These are phyloP conservation scores for Clarias macrocephalus DNA, from an alignment of 2,113 vertebrate species.

Conservation along the genomic window DNA sequence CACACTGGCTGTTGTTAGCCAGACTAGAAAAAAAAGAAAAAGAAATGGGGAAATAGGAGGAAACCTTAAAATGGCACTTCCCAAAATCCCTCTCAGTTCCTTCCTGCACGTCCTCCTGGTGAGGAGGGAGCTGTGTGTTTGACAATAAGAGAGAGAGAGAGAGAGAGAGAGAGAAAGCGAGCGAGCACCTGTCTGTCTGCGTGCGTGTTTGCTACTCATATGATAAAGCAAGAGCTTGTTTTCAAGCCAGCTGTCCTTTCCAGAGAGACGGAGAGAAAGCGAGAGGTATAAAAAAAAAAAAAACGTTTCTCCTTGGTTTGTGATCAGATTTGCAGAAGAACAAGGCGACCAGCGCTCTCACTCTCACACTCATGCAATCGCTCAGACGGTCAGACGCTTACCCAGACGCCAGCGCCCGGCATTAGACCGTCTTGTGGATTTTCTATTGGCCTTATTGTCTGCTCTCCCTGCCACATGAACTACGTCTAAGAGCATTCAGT, in stretches of 20 bases:
- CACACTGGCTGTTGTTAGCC: neutral
- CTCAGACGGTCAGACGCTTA: neutral
- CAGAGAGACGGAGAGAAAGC: neutral
- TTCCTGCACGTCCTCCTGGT: slow-evolving; percentile 58
- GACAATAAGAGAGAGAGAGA: neutral
- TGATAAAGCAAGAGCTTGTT: neutral
- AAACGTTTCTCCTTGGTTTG: neutral
- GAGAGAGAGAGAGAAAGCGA: neutral
- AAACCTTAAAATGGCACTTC: slow-evolving; percentile 66
- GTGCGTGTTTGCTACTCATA: neutral
- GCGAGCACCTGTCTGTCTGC: neutral
- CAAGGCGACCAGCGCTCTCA: neutral
- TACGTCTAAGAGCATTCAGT: slow-evolving; percentile 22
- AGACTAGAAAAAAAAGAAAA: slow-evolving; percentile 25
- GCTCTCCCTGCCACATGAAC: slow-evolving; percentile 18
- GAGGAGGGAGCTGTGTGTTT: neutral
- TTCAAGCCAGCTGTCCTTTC: slow-evolving; percentile 1
- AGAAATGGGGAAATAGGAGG: slow-evolving; percentile 49
- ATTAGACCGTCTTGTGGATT: neutral
- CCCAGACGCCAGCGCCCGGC: neutral
- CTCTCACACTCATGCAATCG: slow-evolving; percentile 22
- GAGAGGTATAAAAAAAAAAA: neutral
- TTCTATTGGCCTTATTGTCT: slow-evolving; percentile 33
- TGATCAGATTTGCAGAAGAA: neutral
- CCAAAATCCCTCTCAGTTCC: slow-evolving; percentile 64